Evolutionary conservation across 1,140 invertebrate genomes (phyloP), one percentile per base, ranked within the genome.

Genomic region (Campoletis sonorensis): DNA sequence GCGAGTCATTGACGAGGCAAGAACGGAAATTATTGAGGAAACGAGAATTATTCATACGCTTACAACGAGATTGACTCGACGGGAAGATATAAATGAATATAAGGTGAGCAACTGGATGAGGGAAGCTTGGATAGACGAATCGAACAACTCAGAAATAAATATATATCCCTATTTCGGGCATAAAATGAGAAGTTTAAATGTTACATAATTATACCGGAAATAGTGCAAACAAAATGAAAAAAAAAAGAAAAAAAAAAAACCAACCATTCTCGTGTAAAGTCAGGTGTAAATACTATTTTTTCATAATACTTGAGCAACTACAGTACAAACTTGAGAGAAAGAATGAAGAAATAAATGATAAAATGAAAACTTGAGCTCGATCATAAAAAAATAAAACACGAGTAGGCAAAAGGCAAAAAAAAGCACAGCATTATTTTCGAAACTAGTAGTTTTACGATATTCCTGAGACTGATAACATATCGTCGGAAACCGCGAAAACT

Each of bases 21-120:
- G 23, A 26, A 68, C 64, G 23, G 64, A 27, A 68, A 68, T 27
- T 68, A 68, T 68, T 68, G 64, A 68, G 64, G 64, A 33, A 68
- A 68, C 64, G 27, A 71, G 54, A n/a, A 58, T 58, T 58, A 58
- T 58, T 58, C 54, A 58, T 58, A 21, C 54, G 16, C 5, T 10
- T 58, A 58, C 21, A 58, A 23, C 54, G 54, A 58, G 54, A 58
- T 58, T 21, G 54, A 58, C 54, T 58, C 54, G 54, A 58, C 21
- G 54, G n/a, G 54, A 21, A 58, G 54, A 58, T 58, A 23, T 58
- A 58, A 45, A 45, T 45, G 40, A 23, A 23, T 58, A 58, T 58
- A 58, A 58, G 21, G 21, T 23, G 16, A 58, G 54, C 21, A 23
- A 58, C 4, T 21, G 54, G 16, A 21, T 58, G 21, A 45, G 40